These are phyloP conservation scores for Thymallus thymallus DNA, from an alignment of 2,113 vertebrate species.

Conservation along the genomic window DNA sequence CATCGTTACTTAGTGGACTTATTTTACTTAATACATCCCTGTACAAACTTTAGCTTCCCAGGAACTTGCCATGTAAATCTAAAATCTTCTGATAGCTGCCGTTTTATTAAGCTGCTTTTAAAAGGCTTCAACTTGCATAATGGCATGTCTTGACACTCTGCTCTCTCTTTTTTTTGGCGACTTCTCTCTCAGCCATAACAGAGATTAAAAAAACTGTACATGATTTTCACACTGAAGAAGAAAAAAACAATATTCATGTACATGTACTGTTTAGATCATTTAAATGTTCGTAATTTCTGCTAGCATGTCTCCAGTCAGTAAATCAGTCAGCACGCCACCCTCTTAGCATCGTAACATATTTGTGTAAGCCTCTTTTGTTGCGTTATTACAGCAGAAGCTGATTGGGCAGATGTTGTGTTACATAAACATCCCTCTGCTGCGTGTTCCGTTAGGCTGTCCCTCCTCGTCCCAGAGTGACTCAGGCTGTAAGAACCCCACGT, in stretches of 20 bases:
- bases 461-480: not conserved
- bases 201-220: not conserved
- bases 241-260: too few relatives aligned
- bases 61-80: constrained; percentile 20
- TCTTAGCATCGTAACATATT: constrained; percentile 19
- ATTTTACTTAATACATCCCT: constrained; percentile 7
- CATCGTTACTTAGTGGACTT: not conserved
- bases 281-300: not conserved
- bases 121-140: constrained; percentile 19
- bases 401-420: not conserved
- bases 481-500: constrained; percentile 81
- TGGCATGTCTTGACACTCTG: constrained; percentile 3
- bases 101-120: constrained; percentile 25
- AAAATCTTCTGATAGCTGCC: constrained; percentile 22
- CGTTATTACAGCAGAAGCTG: not conserved
- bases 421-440: not conserved
- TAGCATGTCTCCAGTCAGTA: not conserved
- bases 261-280: not conserved
- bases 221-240: not conserved
- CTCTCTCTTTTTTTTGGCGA: not conserved
- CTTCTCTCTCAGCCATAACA: not conserved
- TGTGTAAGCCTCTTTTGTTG: constrained; percentile 12
- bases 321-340: not conserved
- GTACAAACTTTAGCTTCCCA: constrained; percentile 14
- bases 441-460: constrained; percentile 7